phyloP scores from a whole-genome alignment of 2,797 vertebrate genomes.

The Anomalospiza imberbis region DNA sequence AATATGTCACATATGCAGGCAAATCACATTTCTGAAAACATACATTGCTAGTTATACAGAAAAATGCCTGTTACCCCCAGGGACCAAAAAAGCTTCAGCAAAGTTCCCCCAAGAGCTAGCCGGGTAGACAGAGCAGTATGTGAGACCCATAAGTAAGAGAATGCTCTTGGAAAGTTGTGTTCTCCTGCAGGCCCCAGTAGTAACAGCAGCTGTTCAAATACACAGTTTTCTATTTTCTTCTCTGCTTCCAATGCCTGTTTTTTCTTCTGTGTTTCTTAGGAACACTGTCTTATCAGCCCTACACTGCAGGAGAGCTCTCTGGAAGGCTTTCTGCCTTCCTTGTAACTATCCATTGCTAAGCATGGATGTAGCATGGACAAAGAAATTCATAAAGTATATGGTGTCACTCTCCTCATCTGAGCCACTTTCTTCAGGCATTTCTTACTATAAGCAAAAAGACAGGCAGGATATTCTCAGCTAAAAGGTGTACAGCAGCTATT shows the following conservation, averaged over 20 bases:
- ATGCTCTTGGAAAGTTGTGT: background rate
- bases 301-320: background rate
- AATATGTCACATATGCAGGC: slow-evolving; percentile 11
- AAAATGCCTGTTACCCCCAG: background rate
- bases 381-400: background rate
- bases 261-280: background rate
- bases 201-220: background rate
- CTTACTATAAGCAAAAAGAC: background rate
- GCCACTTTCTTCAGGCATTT: background rate
- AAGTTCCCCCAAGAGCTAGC: background rate
- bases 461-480: background rate
- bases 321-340: background rate
- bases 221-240: background rate
- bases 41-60: background rate
- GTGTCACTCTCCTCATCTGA: background rate
- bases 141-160: background rate
- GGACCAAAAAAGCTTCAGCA: background rate
- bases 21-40: slow-evolving; percentile 18
- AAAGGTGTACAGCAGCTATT: background rate
- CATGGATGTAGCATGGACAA: background rate
- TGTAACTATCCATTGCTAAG: background rate
- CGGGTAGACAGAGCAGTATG: background rate
- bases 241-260: background rate
- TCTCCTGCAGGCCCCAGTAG: background rate
- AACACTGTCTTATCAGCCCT: background rate